Base-by-base conservation (phyloP, 2,888 invertebrate genomes). In the Heliconius erato region DNA sequence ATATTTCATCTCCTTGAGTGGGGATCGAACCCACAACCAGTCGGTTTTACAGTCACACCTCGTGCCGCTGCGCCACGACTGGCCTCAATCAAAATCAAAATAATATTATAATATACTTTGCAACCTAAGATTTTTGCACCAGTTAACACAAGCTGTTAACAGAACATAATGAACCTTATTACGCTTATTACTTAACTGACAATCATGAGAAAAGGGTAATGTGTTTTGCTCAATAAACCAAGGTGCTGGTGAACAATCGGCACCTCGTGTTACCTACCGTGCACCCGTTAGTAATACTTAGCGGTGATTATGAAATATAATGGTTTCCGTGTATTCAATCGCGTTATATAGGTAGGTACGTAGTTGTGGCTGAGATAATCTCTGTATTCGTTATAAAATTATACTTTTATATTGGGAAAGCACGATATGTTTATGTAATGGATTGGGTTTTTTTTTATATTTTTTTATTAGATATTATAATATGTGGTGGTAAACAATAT, bases 281-380 rank as follows among this genome's bases (percentile, higher is more conserved):
- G 67, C 71, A 72, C 77, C 77, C 35, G 76, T 78, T 63, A 71
- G 32, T 68, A 40, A 71, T 72, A 40, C 68, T 81, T 81, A 81
- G 19, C 40, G 14, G 67, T 74, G 32, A 74, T 81, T 81, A 77
- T 16, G 77, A 59, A 59, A 68, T 26, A 14, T 78, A 76, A 77
- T 80, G 12, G 40, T 63, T 81, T 81, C 81, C 81, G 77, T 78
- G 81, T 81, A 81, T 78, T 78, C n/a, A 65, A 59, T 65, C 44
- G 26, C 54, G 49, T 26, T 63, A 44, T 44, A 28, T 63, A 76
- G 16, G 3, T 49, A 54, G 23, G 54, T 23, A 23, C 54, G 19
- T 19, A 19, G 19, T 54, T 54, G 54, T 2, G 54, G 35, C n/a
- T 35, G 26, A 26, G 76, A 76, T 63, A 63, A 76, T 35, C 63